Base-by-base conservation (phyloP, 2,888 invertebrate genomes). In the Pyrrhia umbra region DNA sequence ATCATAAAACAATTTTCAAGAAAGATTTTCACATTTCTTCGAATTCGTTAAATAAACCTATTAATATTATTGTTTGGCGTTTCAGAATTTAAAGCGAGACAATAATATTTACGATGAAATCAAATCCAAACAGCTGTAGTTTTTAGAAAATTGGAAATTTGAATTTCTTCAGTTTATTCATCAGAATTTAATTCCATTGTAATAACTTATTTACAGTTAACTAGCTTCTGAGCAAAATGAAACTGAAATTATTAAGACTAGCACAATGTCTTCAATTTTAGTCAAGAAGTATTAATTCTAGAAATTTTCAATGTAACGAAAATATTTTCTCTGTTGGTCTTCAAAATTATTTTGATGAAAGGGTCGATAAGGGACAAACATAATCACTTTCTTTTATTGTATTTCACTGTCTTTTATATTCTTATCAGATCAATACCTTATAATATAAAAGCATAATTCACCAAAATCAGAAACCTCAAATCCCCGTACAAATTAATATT, bases 401-500 rank as follows among this genome's bases (percentile, higher is more conserved):
- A 62, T 25, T 62, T 70, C 34, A 42, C 18, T 13, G 13, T 13
- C 18, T 13, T 13, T 20, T 20, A 13, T 20, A 21, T 13, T n/a
- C n/a, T 8, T 1, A 15, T 39, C 18, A n/a, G 13, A 23, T 39
- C n/a, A n/a, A 45, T 13, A 46, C 18, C 6, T 58, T 37, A 15
- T 6, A 50, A 39, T 25, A 27, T 10, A 37, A 43, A 30, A 13
- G n/a, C 27, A 25, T 42, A 40, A 45, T 51, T 37, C 37, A 16
- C 0, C 16, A 39, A 57, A 55, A 55, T 27, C 20, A 37, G 34
- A n/a, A 23, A 6, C 5, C 42, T 47, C 13, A 43, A 75, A 60
- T 64, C 6, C 9, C 39, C 37, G 34, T 64, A 43, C 37, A 72
- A 64, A 67, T 80, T 61, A 52, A 63, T 77, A 68, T 57, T 37